Conservation (phyloP, 2,888 invertebrate species). For the Microctonus brassicae region DNA sequence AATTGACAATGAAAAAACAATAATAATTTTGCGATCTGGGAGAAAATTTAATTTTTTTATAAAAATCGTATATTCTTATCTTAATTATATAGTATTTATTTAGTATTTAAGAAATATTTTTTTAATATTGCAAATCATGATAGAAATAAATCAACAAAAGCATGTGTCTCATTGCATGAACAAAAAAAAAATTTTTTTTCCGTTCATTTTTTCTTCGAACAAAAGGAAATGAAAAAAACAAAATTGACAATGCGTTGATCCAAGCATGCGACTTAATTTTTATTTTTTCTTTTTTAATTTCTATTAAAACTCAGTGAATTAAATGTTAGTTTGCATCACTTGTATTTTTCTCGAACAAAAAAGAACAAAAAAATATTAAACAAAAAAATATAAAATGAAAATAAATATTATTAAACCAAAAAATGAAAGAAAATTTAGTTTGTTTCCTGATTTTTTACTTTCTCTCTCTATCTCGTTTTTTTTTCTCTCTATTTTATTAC, state of each 20-base stretch:
- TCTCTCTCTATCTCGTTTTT: not conserved
- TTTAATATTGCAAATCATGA: not conserved
- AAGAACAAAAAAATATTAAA: not conserved
- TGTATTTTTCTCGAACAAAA: not conserved
- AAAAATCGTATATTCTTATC: not conserved
- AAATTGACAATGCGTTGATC: conserved; percentile 10
- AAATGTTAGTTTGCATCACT: not conserved
- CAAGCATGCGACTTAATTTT: conserved; percentile 36
- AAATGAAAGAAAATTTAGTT: not conserved
- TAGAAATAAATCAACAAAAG: not conserved
- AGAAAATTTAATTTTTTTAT: not conserved
- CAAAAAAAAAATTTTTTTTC: not conserved
- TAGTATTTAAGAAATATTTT: not conserved
- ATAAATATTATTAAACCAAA: not conserved
- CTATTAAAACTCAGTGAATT: conserved; percentile 8
- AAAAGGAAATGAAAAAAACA: conserved; percentile 14
- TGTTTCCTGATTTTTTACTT: not conserved
- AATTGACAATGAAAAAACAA: too few relatives aligned
- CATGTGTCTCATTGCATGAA: not conserved
- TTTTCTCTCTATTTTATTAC: not conserved
- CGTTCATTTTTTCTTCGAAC: conserved; percentile 2
- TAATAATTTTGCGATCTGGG: not conserved
- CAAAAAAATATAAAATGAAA: not conserved
- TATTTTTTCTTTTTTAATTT: not conserved
- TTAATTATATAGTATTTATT: not conserved